Evolutionary conservation across 2,888 invertebrate genomes (phyloP).

Genomic region (Electrophaes corylata): DNA sequence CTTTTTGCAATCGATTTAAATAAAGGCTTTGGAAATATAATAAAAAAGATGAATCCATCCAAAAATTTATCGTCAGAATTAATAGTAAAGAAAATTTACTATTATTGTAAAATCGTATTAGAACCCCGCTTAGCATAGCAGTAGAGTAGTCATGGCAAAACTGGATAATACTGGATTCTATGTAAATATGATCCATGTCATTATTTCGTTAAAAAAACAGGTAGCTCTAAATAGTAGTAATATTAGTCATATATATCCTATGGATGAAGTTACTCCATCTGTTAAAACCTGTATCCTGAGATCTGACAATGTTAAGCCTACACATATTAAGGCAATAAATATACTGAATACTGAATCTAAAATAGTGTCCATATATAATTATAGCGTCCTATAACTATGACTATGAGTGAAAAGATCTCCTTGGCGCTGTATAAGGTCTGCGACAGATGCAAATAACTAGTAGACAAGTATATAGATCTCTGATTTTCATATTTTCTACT

Average conservation of each 20-base stretch:
- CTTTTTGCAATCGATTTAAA: slow-evolving; percentile 2
- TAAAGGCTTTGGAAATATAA: slow-evolving; percentile 23
- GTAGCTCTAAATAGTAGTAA: too few relatives aligned
- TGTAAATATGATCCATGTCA: not conserved
- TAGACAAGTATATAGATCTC: not conserved
- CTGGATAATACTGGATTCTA: slow-evolving; percentile 6
- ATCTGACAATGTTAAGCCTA: too few relatives aligned
- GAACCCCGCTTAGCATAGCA: slow-evolving; percentile 25
- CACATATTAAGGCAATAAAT: too few relatives aligned
- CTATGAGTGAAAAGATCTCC: too few relatives aligned
- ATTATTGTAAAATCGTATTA: slow-evolving; percentile 11
- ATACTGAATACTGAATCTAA: too few relatives aligned
- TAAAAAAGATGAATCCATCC: slow-evolving; percentile 29
- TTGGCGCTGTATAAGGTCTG: not conserved
- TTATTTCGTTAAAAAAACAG: too few relatives aligned
- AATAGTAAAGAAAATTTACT: not conserved
- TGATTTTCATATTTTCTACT: not conserved
- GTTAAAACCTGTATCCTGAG: too few relatives aligned
- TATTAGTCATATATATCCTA: too few relatives aligned
- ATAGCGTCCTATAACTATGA: too few relatives aligned
- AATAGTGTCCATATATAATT: too few relatives aligned
- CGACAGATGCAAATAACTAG: too few relatives aligned
- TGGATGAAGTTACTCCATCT: too few relatives aligned
- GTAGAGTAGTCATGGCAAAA: slow-evolving; percentile 11
- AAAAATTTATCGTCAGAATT: slow-evolving; percentile 13